Conservation (phyloP, 2,888 invertebrate genomes). For the Ligdia adustata region DNA sequence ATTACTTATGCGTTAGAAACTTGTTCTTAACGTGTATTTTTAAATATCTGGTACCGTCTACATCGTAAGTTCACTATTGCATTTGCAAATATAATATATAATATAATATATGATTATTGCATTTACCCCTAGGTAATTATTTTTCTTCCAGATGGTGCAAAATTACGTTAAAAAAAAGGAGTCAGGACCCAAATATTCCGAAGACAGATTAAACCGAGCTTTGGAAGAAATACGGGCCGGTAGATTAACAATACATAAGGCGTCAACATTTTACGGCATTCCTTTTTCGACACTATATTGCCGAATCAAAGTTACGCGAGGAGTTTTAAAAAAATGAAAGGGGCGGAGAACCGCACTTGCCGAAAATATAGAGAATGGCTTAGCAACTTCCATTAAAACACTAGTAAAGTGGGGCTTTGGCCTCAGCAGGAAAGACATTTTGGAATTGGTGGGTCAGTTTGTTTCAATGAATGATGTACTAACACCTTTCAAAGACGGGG, state of each 20-base stretch:
- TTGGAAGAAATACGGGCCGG: constrained; percentile 9
- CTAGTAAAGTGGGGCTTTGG: constrained; percentile 16
- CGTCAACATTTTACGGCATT: constrained; percentile 5
- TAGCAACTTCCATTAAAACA: constrained; percentile 1
- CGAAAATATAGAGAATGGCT: constrained; percentile 3
- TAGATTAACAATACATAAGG: constrained; percentile 8
- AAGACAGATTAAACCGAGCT: constrained; percentile 12
- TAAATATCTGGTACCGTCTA: neutral
- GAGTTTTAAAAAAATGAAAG: constrained; percentile 8
- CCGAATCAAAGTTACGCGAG: constrained; percentile 11
- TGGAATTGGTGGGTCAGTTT: constrained; percentile 7
- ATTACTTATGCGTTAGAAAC: neutral
- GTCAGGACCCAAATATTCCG: constrained; percentile 7
- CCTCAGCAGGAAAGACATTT: constrained; percentile 12
- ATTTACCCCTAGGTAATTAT: constrained; percentile 1
- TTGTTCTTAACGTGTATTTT: neutral
- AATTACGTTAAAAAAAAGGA: constrained; percentile 2
- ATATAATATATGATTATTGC: neutral
- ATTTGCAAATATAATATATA: neutral
- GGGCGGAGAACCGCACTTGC: neutral
- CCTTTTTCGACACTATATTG: constrained; percentile 12
- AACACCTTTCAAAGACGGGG: no score
- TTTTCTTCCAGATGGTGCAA: neutral
- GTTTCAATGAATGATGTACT: neutral
- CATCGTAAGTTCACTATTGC: neutral